These are phyloP conservation scores for Numenius phaeopus DNA, from an alignment of 2,797 vertebrate genomes.

Conservation along the genomic window DNA sequence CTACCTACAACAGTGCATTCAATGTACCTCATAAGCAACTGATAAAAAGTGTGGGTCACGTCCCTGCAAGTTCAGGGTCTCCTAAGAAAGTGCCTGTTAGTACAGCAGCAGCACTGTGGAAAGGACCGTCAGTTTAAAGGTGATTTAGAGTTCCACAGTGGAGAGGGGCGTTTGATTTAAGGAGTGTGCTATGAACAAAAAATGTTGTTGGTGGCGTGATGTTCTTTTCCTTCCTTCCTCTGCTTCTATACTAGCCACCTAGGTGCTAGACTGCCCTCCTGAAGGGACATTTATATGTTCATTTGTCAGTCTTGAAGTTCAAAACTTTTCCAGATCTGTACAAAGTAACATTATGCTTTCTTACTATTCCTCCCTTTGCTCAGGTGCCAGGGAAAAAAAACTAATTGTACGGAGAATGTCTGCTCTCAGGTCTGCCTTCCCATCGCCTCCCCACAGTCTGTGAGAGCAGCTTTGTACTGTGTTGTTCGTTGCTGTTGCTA, in stretches of 20 bases:
- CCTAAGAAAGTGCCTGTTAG: neutral
- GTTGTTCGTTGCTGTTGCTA: neutral
- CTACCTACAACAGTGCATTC: neutral
- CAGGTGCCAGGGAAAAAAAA: neutral
- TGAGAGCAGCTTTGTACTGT: neutral
- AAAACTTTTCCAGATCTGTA: neutral
- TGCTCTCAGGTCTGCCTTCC: neutral
- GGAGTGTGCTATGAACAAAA: neutral
- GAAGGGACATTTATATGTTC: neutral
- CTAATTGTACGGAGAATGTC: neutral
- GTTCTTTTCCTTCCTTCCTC: neutral
- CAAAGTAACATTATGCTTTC: neutral
- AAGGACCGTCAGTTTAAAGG: neutral
- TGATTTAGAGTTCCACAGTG: neutral
- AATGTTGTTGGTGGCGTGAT: neutral
- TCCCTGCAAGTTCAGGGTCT: neutral
- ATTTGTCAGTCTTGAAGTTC: neutral
- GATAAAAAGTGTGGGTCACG: neutral
- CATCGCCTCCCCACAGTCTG: neutral
- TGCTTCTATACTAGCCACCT: neutral
- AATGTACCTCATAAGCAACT: neutral
- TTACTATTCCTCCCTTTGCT: neutral
- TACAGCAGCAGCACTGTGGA: neutral
- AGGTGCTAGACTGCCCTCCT: neutral
- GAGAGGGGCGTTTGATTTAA: neutral